phyloP scores from a whole-genome alignment of 2,888 invertebrate species.

The Baccha elongata region DNA sequence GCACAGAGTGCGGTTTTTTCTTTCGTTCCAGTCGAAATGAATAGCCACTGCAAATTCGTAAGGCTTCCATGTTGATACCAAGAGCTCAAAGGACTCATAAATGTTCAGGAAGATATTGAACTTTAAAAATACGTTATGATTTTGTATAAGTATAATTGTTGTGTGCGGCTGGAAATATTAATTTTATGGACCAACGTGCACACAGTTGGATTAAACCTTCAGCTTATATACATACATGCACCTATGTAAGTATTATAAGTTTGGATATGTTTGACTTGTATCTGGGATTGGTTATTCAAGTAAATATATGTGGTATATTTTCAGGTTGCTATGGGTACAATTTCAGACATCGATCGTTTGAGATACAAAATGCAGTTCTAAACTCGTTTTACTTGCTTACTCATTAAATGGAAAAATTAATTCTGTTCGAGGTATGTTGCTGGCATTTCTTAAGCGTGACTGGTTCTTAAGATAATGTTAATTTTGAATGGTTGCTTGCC shows the following conservation, averaged over 20 bases:
- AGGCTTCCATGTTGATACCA: conserved; percentile 38
- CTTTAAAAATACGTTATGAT: conserved; percentile 17
- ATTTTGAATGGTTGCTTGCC: not conserved
- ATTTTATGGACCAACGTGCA: not conserved
- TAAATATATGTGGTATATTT: not conserved
- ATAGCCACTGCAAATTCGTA: conserved; percentile 57
- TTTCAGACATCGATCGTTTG: conserved; percentile 14
- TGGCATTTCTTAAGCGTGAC: conserved; percentile 10
- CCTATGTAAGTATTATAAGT: no score
- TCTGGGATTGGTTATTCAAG: conserved; percentile 13
- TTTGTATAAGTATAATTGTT: not conserved
- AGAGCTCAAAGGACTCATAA: conserved; percentile 26
- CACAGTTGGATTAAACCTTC: not conserved
- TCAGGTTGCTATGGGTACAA: conserved; percentile 23
- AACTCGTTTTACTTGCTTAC: conserved; percentile 58
- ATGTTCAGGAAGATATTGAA: conserved; percentile 46
- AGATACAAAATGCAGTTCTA: conserved; percentile 56
- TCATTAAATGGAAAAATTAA: conserved; percentile 9
- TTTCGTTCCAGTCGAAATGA: conserved; percentile 36
- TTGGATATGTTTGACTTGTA: not conserved
- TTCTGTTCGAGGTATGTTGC: not conserved
- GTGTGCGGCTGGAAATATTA: not conserved
- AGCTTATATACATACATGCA: not conserved
- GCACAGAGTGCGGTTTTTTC: conserved; percentile 43
- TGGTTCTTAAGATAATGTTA: not conserved